Evolutionary conservation across 2,797 vertebrate genomes (phyloP), one percentile per base, ranked within the genome.

Genomic region (Amblyraja radiata): DNA sequence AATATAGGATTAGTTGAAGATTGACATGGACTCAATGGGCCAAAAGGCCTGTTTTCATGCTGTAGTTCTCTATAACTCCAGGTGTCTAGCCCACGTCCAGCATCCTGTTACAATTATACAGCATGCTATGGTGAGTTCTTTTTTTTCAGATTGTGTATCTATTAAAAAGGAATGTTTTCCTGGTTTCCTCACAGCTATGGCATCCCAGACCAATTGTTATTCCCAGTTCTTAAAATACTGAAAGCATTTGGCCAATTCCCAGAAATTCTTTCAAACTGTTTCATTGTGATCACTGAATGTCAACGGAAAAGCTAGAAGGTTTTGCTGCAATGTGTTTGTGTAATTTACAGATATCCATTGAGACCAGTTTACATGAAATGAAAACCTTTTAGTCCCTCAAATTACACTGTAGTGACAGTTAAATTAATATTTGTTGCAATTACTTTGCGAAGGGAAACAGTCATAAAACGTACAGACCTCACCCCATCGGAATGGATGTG

Each of bases 181-280:
- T 88, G 84, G n/a, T 18, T 88, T 36, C 83, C 54, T 25, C 10
- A 11, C 54, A 61, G 13, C 9, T 63, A 18, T 65, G 61, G n/a
- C 58, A 65, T 88, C 61, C 84, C 9, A 61, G 61, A 65, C 28
- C 58, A 65, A 88, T 65, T 86, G 54, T 65, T 88, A 88, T 65
- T 88, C 84, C 84, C n/a, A 21, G n/a, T n/a, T 88, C 84, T 32
- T 84, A 65, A 88, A 88, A n/a, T n/a, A 88, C 61, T 16, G 61
- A 32, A 88, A 65, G 14, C 84, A 16, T 88, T n/a, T 65, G 84
- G 61, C 84, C 16, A 32, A 65, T 65, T 25, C 14, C 84, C 84
- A 63, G 83, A 63, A 86, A 32, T 18, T 32, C 28, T 63, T 86
- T 63, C 83, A 13, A 86, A 86, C 14, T 58, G 58, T 86, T n/a